These are phyloP conservation scores for Ryuthela nishihirai DNA, from an alignment of 2,888 invertebrate species.

Conservation along the genomic window DNA sequence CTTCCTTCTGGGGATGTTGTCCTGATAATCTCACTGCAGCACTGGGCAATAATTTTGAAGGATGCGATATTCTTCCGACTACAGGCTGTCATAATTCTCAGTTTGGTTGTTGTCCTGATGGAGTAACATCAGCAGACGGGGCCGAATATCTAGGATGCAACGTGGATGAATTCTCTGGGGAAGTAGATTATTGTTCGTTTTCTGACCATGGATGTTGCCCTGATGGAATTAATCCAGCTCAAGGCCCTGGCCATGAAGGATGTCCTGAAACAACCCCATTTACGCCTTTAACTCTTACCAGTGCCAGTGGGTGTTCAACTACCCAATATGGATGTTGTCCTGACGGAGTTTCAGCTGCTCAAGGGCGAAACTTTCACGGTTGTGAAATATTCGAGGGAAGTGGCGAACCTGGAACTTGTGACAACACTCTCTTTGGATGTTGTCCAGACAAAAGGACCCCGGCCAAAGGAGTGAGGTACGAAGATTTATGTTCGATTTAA, in stretches of 20 bases:
- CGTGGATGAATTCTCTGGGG: slow-evolving; percentile 24
- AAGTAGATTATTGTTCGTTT: slow-evolving; percentile 37
- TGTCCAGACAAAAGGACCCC: slow-evolving; percentile 49
- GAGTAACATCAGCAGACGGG: slow-evolving; percentile 52
- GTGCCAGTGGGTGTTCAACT: slow-evolving; percentile 44
- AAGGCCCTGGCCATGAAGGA: slow-evolving; percentile 57
- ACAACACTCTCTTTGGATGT: slow-evolving; percentile 56
- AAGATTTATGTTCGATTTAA: slow-evolving; percentile 51
- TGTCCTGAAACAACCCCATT: slow-evolving; percentile 61
- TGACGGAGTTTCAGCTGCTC: slow-evolving; percentile 60
- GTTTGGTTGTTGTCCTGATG: slow-evolving; percentile 79
- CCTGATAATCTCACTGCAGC: slow-evolving; percentile 44
- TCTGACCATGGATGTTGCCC: slow-evolving; percentile 47
- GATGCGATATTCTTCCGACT: slow-evolving; percentile 38
- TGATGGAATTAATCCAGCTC: slow-evolving; percentile 45
- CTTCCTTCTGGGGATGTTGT: slow-evolving; percentile 62
- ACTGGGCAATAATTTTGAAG: slow-evolving; percentile 60
- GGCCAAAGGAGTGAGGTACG: slow-evolving; percentile 66
- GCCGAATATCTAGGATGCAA: slow-evolving; percentile 60
- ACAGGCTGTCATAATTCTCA: slow-evolving; percentile 57
- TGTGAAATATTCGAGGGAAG: slow-evolving; percentile 50
- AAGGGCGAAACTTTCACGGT: slow-evolving; percentile 43
- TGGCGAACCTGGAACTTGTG: slow-evolving; percentile 57
- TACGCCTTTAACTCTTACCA: slow-evolving; percentile 46
- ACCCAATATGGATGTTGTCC: slow-evolving; percentile 70